Evolutionary conservation across 2,888 invertebrate species (phyloP).

Genomic region (Oscheius sp.): DNA sequence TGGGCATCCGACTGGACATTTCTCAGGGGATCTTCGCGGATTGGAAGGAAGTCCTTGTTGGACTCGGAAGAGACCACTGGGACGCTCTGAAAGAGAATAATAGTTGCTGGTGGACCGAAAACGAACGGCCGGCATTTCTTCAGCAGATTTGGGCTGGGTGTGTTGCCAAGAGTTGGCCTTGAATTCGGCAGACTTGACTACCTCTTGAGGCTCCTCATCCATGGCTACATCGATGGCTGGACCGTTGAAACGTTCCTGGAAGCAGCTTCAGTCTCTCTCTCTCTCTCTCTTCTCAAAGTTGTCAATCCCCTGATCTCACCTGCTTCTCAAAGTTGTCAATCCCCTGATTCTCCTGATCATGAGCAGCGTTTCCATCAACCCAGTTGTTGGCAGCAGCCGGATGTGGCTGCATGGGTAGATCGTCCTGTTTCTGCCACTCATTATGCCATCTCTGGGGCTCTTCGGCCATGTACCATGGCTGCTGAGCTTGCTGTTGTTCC

Average conservation of each 20-base stretch:
- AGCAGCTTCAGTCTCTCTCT: background rate
- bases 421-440: constrained; percentile 32
- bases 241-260: constrained; percentile 40
- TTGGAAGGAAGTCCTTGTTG: constrained; percentile 50
- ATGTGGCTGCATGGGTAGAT: constrained; percentile 37
- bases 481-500: constrained; percentile 4
- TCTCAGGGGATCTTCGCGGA: constrained; percentile 45
- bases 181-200: constrained; percentile 17
- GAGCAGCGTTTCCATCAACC: constrained; percentile 27
- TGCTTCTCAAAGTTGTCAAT: constrained; percentile 38
- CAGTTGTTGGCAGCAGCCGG: constrained; percentile 31
- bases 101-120: background rate
- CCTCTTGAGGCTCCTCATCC: constrained; percentile 30
- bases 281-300: constrained; percentile 25
- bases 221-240: constrained; percentile 33
- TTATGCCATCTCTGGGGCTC: constrained; percentile 26
- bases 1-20: constrained; percentile 20
- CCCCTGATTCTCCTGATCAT: constrained; percentile 28
- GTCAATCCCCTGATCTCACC: constrained; percentile 36
- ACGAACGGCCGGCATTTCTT: constrained; percentile 29
- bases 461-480: constrained; percentile 39
- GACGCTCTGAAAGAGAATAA: background rate
- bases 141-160: constrained; percentile 36
- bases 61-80: constrained; percentile 39
- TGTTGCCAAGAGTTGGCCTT: constrained; percentile 39